Base-by-base conservation (phyloP, 2,797 vertebrate species). In the Tauraco hartlaubi region DNA sequence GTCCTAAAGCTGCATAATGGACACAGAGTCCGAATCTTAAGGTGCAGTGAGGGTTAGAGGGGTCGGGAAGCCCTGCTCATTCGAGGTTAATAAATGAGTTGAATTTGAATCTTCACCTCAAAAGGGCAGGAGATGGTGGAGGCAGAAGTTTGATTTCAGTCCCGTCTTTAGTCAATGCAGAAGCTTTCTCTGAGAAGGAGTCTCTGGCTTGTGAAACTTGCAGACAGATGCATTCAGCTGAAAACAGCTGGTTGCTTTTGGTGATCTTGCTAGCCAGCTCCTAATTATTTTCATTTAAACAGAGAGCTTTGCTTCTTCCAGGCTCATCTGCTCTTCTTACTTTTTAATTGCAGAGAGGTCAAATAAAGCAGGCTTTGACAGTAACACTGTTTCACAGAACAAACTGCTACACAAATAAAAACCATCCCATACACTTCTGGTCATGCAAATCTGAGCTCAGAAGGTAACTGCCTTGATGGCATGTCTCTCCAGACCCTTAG, bases 251-350 rank as follows among this genome's bases (percentile, higher is more conserved):
- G 31, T 58, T 91, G 69, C 31, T 86, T 75, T 94, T 41, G 19
- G 23, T 82, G 28, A 35, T 90, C 39, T 78, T 69, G 19, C 51
- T 90, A 85, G 66, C 37, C 85, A 69, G 48, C 23, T 88, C 39
- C 26, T 76, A 85, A 90, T 81, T 81, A 82, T 85, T 83, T 93
- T 87, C 29, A 49, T 78, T 91, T 91, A 75, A 88, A 74, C 71
- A 66, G 85, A 85, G 41, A 71, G 7, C 11, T 91, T 89, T 31
- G 21, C 64, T 79, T 90, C 35, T 81, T 84, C 35, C 28, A 63
- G 48, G 48, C 35, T 90, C 62, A 81, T 94, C 68, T 85, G 43
- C 5, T 49, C 19, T 59, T 85, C 68, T 77, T 43, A 52, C 37
- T 71, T 76, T 68, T 48, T 59, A 86, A 55, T 39, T 69, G 55